These are phyloP conservation scores for Smithornis capensis DNA, from an alignment of 2,113 vertebrate genomes.

Conservation along the genomic window DNA sequence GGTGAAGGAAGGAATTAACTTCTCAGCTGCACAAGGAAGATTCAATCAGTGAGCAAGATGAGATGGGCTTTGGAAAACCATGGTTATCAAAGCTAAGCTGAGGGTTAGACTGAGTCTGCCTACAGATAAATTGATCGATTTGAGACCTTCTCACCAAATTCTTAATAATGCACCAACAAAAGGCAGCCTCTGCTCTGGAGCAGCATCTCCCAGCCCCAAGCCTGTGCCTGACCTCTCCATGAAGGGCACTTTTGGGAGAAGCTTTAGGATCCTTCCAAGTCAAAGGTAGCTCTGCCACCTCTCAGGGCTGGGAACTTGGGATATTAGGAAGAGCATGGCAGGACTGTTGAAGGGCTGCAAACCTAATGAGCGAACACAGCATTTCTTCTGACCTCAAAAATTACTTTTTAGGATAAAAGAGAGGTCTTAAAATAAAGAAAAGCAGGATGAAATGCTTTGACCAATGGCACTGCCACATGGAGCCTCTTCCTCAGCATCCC, in stretches of 20 bases:
- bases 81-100: not conserved
- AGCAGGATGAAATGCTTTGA: not conserved
- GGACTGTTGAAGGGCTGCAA: not conserved
- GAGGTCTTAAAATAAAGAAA: not conserved
- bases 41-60: not conserved
- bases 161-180: not conserved
- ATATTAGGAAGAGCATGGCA: not conserved
- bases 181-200: not conserved
- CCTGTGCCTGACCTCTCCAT: rapidly evolving
- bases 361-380: not conserved
- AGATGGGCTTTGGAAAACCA: not conserved
- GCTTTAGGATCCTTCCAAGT: not conserved
- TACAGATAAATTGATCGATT: not conserved
- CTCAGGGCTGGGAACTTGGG: not conserved
- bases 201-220: not conserved
- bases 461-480: not conserved
- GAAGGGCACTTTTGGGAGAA: not conserved
- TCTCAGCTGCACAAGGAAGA: not conserved
- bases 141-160: not conserved
- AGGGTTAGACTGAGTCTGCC: not conserved
- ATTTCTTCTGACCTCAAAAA: constrained; percentile 45
- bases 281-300: not conserved
- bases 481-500: not conserved
- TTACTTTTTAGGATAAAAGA: constrained; percentile 6
- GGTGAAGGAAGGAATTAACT: constrained; percentile 11